These are phyloP conservation scores for Forbesichthys papilliferus DNA, from an alignment of 2,113 vertebrate genomes.

Conservation along the genomic window DNA sequence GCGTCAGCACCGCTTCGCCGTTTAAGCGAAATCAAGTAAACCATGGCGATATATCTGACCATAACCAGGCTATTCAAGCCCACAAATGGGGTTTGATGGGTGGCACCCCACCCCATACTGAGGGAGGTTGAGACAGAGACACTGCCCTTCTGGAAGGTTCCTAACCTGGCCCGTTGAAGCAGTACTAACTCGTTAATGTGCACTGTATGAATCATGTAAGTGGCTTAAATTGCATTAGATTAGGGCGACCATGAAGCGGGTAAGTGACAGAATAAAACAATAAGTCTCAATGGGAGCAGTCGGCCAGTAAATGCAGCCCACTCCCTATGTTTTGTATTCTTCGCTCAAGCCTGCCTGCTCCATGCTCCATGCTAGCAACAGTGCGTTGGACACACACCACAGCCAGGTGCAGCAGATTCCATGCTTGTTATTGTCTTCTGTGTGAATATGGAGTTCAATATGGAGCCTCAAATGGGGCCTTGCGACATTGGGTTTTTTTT, in stretches of 20 bases:
- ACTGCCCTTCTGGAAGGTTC: constrained; percentile 72
- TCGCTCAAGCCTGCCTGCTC: constrained; percentile 7
- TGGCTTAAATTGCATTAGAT: constrained; percentile 74
- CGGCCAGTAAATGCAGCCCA: constrained; percentile 29
- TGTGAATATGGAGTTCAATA: constrained; percentile 55
- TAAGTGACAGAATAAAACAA: constrained; percentile 78
- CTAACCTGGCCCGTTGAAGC: constrained; percentile 63
- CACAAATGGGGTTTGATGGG: constrained; percentile 55
- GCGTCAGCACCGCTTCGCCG: constrained; percentile 12
- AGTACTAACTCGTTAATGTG: constrained; percentile 66
- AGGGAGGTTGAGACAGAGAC: constrained; percentile 38
- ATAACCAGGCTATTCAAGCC: constrained; percentile 47
- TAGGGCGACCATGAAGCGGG: constrained; percentile 63
- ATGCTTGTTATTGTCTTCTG: constrained; percentile 60
- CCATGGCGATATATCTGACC: constrained; percentile 44
- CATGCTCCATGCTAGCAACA: constrained; percentile 12
- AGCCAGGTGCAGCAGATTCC: constrained; percentile 58
- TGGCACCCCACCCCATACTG: constrained; percentile 26
- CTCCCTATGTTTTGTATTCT: constrained; percentile 27
- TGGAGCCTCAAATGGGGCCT: constrained; percentile 41
- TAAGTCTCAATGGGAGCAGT: constrained; percentile 58
- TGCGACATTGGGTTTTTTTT: constrained; percentile 32
- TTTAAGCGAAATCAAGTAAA: constrained; percentile 45
- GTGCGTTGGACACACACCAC: constrained; percentile 49
- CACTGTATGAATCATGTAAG: constrained; percentile 68